Base-by-base conservation (phyloP, 2,888 invertebrate species). In the Chaitophorus viminalis region DNA sequence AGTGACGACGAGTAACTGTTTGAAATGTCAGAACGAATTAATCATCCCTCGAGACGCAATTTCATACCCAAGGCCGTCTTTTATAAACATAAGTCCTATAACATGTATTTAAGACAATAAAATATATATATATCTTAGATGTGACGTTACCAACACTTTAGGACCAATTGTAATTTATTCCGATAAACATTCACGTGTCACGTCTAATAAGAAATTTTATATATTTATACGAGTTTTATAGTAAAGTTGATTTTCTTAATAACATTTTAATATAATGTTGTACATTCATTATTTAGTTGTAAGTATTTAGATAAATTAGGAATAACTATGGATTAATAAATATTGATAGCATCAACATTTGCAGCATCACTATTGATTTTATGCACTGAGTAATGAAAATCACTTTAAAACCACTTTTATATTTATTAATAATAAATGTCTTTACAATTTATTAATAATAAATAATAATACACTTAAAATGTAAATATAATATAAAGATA, bases 1-100 rank as follows among this genome's bases (percentile, higher is more conserved):
- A 72, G 21, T 17, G 74, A 54, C 74, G 29, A 83, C 36, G 46
- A 75, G 65, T 75, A 83, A 75, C 75, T 39, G 84, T 77, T 85
- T 52, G 68, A 77, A 68, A 85, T 31, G 77, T 85, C 76, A 77
- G 77, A 77, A 85, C 76, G 77, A 85, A 85, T 77, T 85, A 85
- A 85, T 85, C 84, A 85, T 85, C 76, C 31, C 76, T 31, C 9
- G 76, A 85, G 76, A 85, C 76, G 84, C 46, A 68, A 68, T 85
- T 85, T 77, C 52, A 77, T 84, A 65, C 68, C 18, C 76, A 52
- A 77, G 46, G 33, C 33, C 77, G 46, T 46, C 65, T 76, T 77
- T 68, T 60, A 84, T 65, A 68, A 74, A 74, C 54, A 54, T 29
- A 74, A 54, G 36, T 82, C 33, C 8, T 39, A 70, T 70, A 52